Base-by-base conservation (phyloP, 2,888 invertebrate genomes). In the Enoplolaimus lenunculus region DNA sequence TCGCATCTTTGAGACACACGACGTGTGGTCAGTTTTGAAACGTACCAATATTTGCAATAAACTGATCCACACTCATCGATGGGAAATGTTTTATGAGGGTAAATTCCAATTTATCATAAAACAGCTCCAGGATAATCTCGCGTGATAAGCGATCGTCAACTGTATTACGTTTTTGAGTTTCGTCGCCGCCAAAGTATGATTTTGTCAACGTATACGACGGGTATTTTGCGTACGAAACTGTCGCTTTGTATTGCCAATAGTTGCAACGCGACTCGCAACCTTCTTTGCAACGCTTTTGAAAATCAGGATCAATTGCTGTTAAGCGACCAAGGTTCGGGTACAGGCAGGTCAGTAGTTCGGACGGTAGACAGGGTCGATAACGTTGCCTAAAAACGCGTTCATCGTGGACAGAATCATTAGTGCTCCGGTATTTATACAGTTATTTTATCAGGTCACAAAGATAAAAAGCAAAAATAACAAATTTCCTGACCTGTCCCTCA, bases 231-330 rank as follows among this genome's bases (percentile, higher is more conserved):
- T 76, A 77, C 71, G 75, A 76, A 33, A 77, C 72, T 64, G 75
- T 73, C 71, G 76, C 76, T 70, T 73, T 71, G 69, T 76, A 78
- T 13, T 74, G 73, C 77, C 77, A 78, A 31, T 77, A 76, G 26
- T 74, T 70, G 59, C 78, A 78, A 1, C 76, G 77, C 1, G 77
- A 72, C 29, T 74, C 73, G 70, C 78, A 78, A 30, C 74, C 71
- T 7, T 66, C 45, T 45, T 45, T 45, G 21, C 45, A 45, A 13
- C 45, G 45, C 21, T 45, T 45, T 45, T 45, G 45, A 45, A 45
- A 45, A 45, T 45, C 45, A 13, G 45, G 45, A 45, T 45, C 45
- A 7, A 13, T 7, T 7, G 45, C 45, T 13, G 7, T 45, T 7
- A 45, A 13, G 7, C 45, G 45, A 21, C 45, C 45, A 45, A 45